These are phyloP conservation scores for Batillaria attramentaria DNA, from an alignment of 1,140 invertebrate species.

Conservation along the genomic window DNA sequence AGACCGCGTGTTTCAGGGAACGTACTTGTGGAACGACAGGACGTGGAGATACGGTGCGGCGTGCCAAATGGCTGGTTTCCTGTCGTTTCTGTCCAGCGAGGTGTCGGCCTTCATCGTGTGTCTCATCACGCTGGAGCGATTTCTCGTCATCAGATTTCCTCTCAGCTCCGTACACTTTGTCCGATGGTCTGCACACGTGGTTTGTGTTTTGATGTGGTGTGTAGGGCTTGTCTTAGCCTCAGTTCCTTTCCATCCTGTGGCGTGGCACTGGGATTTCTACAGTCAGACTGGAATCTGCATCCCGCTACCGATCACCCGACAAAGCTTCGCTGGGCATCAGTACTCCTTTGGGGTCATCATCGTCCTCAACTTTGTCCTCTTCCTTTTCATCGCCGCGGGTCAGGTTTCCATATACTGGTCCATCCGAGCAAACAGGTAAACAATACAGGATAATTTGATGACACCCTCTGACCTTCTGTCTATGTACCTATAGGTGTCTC, in stretches of 20 bases:
- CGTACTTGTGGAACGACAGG: constrained; percentile 51
- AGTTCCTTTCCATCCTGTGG: constrained; percentile 9
- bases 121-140: constrained; percentile 54
- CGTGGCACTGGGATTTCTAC: constrained; percentile 18
- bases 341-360: constrained; percentile 36
- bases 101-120: constrained; percentile 29
- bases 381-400: constrained; percentile 28
- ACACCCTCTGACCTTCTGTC: too few relatives aligned
- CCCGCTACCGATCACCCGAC: constrained; percentile 1
- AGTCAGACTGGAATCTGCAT: constrained; percentile 20
- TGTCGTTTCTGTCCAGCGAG: constrained; percentile 52
- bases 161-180: constrained; percentile 34
- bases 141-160: constrained; percentile 53
- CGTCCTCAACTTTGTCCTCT: constrained; percentile 31
- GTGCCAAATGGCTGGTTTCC: constrained; percentile 58
- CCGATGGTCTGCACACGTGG: not conserved
- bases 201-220: not conserved
- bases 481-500: too few relatives aligned
- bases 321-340: not conserved
- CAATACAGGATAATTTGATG: too few relatives aligned
- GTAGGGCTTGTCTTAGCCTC: not conserved
- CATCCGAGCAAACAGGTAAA: not conserved
- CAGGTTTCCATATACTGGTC: constrained; percentile 42
- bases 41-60: constrained; percentile 48
- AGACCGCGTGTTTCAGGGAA: constrained; percentile 38